phyloP scores from a whole-genome alignment of 1,140 invertebrate genomes.

The Heliconius melpomene region DNA sequence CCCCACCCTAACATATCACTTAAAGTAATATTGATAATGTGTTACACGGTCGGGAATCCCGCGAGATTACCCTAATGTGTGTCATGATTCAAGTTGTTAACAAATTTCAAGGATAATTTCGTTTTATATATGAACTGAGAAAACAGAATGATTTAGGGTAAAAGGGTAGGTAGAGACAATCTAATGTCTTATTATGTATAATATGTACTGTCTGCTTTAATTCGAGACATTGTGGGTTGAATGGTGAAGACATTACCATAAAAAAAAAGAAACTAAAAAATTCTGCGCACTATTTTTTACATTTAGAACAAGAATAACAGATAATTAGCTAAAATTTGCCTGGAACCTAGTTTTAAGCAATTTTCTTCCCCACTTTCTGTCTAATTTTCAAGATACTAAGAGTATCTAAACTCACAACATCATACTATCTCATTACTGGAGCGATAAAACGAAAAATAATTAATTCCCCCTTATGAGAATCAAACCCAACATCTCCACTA shows the following conservation, averaged over 20 bases:
- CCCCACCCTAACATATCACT: slow-evolving; percentile 4
- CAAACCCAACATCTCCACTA: neutral
- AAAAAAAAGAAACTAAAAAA: too few relatives aligned
- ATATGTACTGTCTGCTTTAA: too few relatives aligned
- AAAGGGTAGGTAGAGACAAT: too few relatives aligned
- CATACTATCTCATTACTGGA: neutral
- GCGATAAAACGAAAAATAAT: neutral
- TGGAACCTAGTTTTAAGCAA: too few relatives aligned
- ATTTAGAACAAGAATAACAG: too few relatives aligned
- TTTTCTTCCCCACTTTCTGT: too few relatives aligned
- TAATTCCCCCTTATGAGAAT: neutral
- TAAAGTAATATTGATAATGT: slow-evolving; percentile 9
- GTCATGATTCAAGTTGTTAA: neutral
- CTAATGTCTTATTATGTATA: too few relatives aligned
- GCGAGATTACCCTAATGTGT: neutral
- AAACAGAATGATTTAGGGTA: neutral
- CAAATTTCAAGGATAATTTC: neutral
- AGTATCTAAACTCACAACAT: neutral
- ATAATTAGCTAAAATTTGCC: too few relatives aligned
- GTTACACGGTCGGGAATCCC: neutral
- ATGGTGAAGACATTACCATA: too few relatives aligned
- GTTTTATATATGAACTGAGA: neutral
- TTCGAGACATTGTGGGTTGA: too few relatives aligned
- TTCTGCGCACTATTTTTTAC: too few relatives aligned
- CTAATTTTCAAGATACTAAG: too few relatives aligned